Base-by-base conservation (phyloP, 2,113 vertebrate species). In the Calyptommatus sinebrachiatus region DNA sequence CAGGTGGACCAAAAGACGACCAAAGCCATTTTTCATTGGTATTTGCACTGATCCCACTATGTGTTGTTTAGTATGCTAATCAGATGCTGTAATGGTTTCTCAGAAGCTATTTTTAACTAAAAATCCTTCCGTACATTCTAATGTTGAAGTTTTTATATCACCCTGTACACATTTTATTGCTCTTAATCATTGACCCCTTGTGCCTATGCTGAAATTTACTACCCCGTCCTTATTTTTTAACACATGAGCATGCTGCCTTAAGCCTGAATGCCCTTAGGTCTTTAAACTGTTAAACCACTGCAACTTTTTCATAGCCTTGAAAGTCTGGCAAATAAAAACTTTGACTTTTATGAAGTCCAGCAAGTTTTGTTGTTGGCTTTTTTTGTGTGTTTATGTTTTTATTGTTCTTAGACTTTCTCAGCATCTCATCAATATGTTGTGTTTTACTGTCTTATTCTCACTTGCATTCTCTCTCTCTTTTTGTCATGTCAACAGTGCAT, bases 151-250 rank as follows among this genome's bases (percentile, higher is more conserved):
- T 66, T 46, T 76, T 76, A 79, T 48, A 71, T 9, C 46, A 22
- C 48, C 12, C 20, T 57, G 21, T 31, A 80, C 24, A 73, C 18
- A 68, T 45, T 71, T 78, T 78, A 57, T 66, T 60, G 48, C 48
- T 45, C 18, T 80, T 67, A n/a, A 80, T 80, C 63, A 80, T 28
- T 73, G 28, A 68, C 50, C 50, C 48, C 62, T 60, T 41, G 48
- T 73, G 50, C 53, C 24, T 60, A 22, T 12, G 3, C 31, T 80
- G 71, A 73, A 20, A 74, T 67, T 80, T 80, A 80, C 46, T 67
- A 28, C 63, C 29, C 57, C 31, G 14, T 67, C 53, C 46, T 57
- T 10, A 4, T 31, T 66, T 53, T 71, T 73, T 67, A 24, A 80
- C 63, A 80, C 24, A 73, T 67, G 71, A 22, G 50, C 28, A 18